Percentiles rank a stretch among this genome's conserved stretches.
phyloP scores from a whole-genome alignment of 2,797 vertebrate genomes.

The Yasuhikotakia modesta region DNA sequence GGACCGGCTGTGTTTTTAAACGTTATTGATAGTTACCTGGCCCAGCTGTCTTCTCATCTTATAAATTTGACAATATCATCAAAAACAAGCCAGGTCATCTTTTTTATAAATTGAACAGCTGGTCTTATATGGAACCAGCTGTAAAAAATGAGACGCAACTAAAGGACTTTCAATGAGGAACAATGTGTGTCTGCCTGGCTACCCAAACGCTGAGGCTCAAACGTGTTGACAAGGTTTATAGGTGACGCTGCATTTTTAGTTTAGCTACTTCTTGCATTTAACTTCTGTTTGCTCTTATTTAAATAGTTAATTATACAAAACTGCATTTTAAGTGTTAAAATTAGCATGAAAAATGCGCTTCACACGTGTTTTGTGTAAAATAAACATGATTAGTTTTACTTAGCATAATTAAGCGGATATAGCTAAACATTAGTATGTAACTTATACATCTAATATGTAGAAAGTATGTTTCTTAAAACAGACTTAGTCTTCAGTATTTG shows the following conservation, averaged over 20 bases:
- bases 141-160: not conserved
- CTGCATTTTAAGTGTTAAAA: too few relatives aligned
- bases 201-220: not conserved
- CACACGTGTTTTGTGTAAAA: too few relatives aligned
- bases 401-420: too few relatives aligned
- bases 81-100: slow-evolving; percentile 40
- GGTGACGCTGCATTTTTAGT: not conserved
- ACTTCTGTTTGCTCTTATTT: too few relatives aligned
- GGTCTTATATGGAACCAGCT: slow-evolving; percentile 11
- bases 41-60: slow-evolving; percentile 52
- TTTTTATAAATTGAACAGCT: slow-evolving; percentile 15
- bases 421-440: too few relatives aligned
- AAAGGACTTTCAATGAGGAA: slow-evolving; percentile 1
- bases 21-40: slow-evolving; percentile 64
- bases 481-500: too few relatives aligned
- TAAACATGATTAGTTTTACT: too few relatives aligned
- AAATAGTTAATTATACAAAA: too few relatives aligned
- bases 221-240: not conserved
- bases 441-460: too few relatives aligned
- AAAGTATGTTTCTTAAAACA: too few relatives aligned
- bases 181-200: not conserved
- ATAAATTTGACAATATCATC: slow-evolving; percentile 49
- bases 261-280: not conserved
- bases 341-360: too few relatives aligned
- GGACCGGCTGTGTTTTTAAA: slow-evolving; percentile 52